phyloP scores from a whole-genome alignment of 1,140 invertebrate species.

The Acromyrmex echinatior region DNA sequence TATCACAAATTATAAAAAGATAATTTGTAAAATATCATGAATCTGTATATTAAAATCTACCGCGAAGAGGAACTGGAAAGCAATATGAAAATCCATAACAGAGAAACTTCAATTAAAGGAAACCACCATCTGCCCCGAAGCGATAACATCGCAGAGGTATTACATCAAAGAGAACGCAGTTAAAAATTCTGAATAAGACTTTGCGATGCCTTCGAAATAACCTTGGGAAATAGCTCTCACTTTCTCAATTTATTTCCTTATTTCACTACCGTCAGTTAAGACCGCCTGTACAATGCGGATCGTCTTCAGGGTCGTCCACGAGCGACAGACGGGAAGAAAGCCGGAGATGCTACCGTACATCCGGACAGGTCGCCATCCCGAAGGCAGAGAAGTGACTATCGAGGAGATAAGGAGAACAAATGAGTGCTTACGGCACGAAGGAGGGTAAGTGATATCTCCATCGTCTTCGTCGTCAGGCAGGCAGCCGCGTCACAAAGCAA shows the following conservation, averaged over 20 bases:
- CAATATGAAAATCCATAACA: constrained; percentile 38
- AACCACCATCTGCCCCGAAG: constrained; percentile 20
- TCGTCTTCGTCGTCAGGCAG: constrained; percentile 52
- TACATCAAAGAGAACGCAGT: constrained; percentile 48
- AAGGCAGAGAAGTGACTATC: constrained; percentile 72
- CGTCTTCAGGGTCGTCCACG: constrained; percentile 28
- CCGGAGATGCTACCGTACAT: constrained; percentile 10
- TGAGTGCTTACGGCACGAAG: constrained; percentile 70
- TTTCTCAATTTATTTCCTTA: constrained; percentile 62
- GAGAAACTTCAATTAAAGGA: constrained; percentile 40
- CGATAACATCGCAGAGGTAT: constrained; percentile 37
- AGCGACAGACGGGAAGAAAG: constrained; percentile 33
- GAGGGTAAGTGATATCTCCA: constrained; percentile 64
- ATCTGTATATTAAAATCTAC: background rate
- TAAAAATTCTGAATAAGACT: constrained; percentile 52
- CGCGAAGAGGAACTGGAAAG: constrained; percentile 2
- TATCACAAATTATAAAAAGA: background rate
- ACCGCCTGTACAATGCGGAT: constrained; percentile 58
- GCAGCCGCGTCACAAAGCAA: constrained; percentile 68
- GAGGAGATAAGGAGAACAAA: constrained; percentile 74
- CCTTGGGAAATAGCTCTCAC: constrained; percentile 60
- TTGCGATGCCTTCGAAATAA: constrained; percentile 33
- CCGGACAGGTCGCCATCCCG: constrained; percentile 41
- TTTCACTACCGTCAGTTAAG: constrained; percentile 51
- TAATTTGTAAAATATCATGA: background rate